These are phyloP conservation scores for Amphipyra tragopoginis DNA, from an alignment of 2,888 invertebrate genomes.

Conservation along the genomic window DNA sequence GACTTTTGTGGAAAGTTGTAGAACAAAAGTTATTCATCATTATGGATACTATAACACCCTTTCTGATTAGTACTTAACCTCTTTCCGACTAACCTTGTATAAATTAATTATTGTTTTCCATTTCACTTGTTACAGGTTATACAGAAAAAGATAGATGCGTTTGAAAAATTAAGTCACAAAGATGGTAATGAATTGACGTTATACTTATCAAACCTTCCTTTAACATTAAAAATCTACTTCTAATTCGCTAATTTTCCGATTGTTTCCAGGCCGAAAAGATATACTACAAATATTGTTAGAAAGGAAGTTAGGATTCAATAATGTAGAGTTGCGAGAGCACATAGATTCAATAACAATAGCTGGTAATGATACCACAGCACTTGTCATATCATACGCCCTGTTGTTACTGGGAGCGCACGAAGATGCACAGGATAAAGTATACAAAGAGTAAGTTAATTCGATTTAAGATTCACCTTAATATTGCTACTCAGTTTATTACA, in stretches of 20 bases:
- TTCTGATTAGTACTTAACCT: too few relatives aligned
- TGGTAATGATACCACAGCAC: conserved; percentile 86
- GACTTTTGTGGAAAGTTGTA: too few relatives aligned
- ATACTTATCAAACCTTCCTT: neutral
- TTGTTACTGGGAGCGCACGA: conserved; percentile 75
- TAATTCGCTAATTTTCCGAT: neutral
- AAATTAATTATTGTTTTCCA: too few relatives aligned
- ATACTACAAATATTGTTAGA: conserved; percentile 83
- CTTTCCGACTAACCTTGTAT: too few relatives aligned
- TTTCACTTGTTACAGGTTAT: conserved; percentile 33
- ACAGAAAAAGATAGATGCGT: conserved; percentile 36
- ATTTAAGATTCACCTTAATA: too few relatives aligned
- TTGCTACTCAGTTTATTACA: neutral
- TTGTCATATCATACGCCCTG: conserved; percentile 79
- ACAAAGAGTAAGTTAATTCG: conserved; percentile 68
- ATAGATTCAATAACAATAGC: conserved; percentile 90
- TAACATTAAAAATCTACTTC: too few relatives aligned
- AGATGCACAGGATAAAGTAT: conserved; percentile 68
- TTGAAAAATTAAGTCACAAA: conserved; percentile 21
- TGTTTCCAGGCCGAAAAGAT: conserved; percentile 67
- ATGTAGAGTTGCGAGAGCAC: conserved; percentile 88
- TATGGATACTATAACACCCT: too few relatives aligned
- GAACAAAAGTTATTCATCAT: too few relatives aligned
- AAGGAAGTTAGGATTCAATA: conserved; percentile 78
- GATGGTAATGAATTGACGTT: conserved; percentile 17